phyloP scores from a whole-genome alignment of 2,797 vertebrate species.

The Argentina silus region DNA sequence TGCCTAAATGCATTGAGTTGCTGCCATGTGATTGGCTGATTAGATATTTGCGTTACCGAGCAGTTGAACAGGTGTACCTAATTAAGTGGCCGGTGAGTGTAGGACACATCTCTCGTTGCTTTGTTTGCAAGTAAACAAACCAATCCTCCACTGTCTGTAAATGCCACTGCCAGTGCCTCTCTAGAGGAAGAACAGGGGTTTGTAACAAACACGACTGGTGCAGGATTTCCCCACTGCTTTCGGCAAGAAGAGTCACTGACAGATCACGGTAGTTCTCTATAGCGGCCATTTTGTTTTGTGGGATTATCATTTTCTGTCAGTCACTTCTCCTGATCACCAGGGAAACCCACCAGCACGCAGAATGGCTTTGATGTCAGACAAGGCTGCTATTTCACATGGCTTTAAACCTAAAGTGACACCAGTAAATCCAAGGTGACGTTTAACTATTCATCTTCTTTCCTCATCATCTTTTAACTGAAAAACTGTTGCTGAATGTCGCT shows the following conservation, averaged over 20 bases:
- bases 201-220: constrained; percentile 40
- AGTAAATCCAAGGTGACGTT: neutral
- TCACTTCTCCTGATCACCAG: constrained; percentile 55
- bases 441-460: constrained; percentile 1
- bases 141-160: constrained; percentile 43
- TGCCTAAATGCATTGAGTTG: too few species aligned
- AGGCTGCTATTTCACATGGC: constrained; percentile 55
- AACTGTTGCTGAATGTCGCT: constrained; percentile 30
- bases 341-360: constrained; percentile 52
- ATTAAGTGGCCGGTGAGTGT: too few species aligned
- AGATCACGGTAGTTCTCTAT: constrained; percentile 54
- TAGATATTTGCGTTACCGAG: too few species aligned
- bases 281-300: constrained; percentile 31
- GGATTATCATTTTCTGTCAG: constrained; percentile 69
- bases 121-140: too few species aligned
- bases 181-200: constrained; percentile 35
- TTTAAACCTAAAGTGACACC: constrained; percentile 19
- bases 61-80: too few species aligned
- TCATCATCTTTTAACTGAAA: constrained; percentile 26
- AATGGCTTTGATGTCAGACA: constrained; percentile 29
- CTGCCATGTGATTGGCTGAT: too few species aligned
- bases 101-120: too few species aligned
- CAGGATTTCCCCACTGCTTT: constrained; percentile 58
- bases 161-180: constrained; percentile 38
- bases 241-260: constrained; percentile 61